Conservation (phyloP, 2,888 invertebrate genomes). For the Fragum sueziense region DNA sequence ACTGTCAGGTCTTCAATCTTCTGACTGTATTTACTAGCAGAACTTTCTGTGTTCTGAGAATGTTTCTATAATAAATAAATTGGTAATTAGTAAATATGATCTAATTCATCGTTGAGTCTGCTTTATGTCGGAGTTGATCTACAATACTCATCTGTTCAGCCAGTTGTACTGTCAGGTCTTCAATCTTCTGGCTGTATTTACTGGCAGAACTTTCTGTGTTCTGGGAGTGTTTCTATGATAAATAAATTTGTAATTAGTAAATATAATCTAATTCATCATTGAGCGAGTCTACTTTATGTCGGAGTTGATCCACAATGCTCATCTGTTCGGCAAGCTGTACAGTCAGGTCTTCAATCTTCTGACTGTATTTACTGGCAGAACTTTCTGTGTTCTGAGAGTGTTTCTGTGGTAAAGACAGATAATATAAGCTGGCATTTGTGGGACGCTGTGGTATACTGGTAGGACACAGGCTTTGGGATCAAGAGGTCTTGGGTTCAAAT, state of each 20-base stretch:
- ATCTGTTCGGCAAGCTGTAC: conserved; percentile 60
- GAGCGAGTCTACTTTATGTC: conserved; percentile 54
- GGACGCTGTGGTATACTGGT: too few relatives aligned
- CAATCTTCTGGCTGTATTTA: conserved; percentile 63
- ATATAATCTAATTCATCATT: conserved; percentile 57
- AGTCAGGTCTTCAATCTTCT: conserved; percentile 67
- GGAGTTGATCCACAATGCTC: conserved; percentile 51
- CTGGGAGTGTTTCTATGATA: conserved; percentile 70
- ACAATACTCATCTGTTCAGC: conserved; percentile 57
- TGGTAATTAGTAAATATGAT: too few relatives aligned
- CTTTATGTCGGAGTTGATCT: conserved; percentile 52
- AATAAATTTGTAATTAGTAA: too few relatives aligned
- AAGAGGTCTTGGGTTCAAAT: too few relatives aligned
- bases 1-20: conserved; percentile 68
- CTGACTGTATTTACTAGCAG: conserved; percentile 57
- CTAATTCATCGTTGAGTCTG: conserved; percentile 59
- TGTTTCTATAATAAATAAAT: conserved; percentile 66
- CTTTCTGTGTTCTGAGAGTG: conserved; percentile 71
- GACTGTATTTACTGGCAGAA: conserved; percentile 58
- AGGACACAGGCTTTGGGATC: too few relatives aligned
- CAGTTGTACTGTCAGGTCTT: conserved; percentile 63
- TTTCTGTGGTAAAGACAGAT: conserved; percentile 62
- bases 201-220: conserved; percentile 66
- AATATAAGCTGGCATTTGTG: too few relatives aligned
- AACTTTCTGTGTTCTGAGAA: conserved; percentile 68